These are phyloP conservation scores for Copidosoma aretas DNA, from an alignment of 2,888 invertebrate species.

Conservation along the genomic window DNA sequence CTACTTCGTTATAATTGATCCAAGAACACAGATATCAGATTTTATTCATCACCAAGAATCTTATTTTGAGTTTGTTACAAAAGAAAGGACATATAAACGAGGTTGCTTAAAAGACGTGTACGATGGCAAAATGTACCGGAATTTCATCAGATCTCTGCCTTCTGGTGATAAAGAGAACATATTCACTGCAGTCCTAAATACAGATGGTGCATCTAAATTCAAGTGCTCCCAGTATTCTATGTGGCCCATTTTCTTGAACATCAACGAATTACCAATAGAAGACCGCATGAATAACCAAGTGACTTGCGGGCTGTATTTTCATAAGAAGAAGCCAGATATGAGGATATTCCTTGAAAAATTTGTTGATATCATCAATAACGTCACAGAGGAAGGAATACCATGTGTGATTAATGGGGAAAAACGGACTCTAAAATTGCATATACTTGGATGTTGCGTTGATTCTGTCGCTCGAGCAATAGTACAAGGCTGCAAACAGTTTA, in stretches of 20 bases:
- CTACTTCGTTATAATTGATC: slow-evolving; percentile 11
- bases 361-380: slow-evolving; percentile 6
- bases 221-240: slow-evolving; percentile 15
- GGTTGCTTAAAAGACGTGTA: slow-evolving; percentile 15
- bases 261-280: slow-evolving; percentile 19
- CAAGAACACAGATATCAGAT: slow-evolving; percentile 14
- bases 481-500: slow-evolving; percentile 10
- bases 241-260: slow-evolving; percentile 20
- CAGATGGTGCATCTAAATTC: slow-evolving; percentile 24
- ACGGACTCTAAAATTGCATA: not conserved
- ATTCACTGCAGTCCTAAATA: slow-evolving; percentile 10
- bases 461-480: not conserved
- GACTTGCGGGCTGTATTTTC: slow-evolving; percentile 4
- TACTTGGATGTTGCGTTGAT: slow-evolving; percentile 10
- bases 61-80: slow-evolving; percentile 6
- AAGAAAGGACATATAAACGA: too few relatives aligned
- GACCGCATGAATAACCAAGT: slow-evolving; percentile 14
- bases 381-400: not conserved
- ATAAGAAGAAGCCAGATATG: slow-evolving; percentile 18
- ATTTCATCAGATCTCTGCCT: slow-evolving; percentile 4
- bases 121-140: slow-evolving; percentile 13
- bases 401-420: slow-evolving; percentile 5
- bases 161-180: too few relatives aligned
- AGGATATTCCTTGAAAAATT: slow-evolving; percentile 5
- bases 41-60: not conserved